phyloP scores from a whole-genome alignment of 2,113 vertebrate species.

The Solea senegalensis region DNA sequence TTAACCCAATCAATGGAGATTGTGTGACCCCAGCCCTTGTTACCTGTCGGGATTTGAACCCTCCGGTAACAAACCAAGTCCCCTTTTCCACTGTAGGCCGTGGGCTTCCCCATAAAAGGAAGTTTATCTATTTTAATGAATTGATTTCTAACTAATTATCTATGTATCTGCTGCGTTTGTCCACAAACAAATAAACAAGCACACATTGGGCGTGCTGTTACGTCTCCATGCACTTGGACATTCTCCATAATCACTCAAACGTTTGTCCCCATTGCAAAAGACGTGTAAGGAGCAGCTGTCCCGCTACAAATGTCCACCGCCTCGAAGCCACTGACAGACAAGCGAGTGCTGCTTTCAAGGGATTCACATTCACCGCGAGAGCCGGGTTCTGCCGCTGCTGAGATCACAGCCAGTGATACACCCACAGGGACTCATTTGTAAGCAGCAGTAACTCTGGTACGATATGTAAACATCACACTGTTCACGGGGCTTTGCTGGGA shows the following conservation, averaged over 20 bases:
- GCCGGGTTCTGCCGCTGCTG: slow-evolving; percentile 21
- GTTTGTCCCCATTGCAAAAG: slow-evolving; percentile 1
- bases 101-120: too few relatives aligned
- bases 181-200: neutral
- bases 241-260: slow-evolving; percentile 19
- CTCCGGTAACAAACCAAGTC: too few relatives aligned
- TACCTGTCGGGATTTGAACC: too few relatives aligned
- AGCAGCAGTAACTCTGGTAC: slow-evolving; percentile 37
- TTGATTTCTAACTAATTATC: neutral
- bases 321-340: slow-evolving; percentile 11
- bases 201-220: slow-evolving; percentile 3
- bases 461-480: slow-evolving; percentile 67
- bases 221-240: slow-evolving; percentile 25
- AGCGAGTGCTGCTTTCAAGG: slow-evolving; percentile 25
- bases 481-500: slow-evolving; percentile 6
- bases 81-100: too few relatives aligned
- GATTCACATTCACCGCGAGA: slow-evolving; percentile 30
- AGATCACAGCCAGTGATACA: slow-evolving; percentile 49
- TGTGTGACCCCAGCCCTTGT: too few relatives aligned
- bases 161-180: too few relatives aligned
- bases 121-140: neutral
- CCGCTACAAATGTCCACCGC: slow-evolving; percentile 41
- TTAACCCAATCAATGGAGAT: too few relatives aligned
- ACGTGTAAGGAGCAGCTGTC: slow-evolving; percentile 46
- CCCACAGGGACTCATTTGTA: slow-evolving; percentile 74